A percentile compares a stretch with the other conserved stretches of the same genome.
phyloP scores from a whole-genome alignment of 2,113 vertebrate species.

The Hydropotes inermis region DNA sequence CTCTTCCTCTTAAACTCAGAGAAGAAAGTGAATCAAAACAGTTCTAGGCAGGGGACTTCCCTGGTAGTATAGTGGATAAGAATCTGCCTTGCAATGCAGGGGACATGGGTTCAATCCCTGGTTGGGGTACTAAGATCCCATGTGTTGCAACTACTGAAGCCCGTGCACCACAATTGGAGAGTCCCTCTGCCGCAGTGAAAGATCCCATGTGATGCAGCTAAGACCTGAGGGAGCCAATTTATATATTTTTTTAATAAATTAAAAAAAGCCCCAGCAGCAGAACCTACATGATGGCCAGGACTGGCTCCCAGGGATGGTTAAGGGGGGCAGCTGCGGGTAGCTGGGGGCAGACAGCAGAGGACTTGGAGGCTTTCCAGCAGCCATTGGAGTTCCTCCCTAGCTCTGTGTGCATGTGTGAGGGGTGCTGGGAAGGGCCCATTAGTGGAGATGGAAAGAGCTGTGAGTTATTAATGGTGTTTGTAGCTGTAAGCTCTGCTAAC shows the following conservation, averaged over 20 bases:
- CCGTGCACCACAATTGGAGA: not conserved
- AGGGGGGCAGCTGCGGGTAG: not conserved
- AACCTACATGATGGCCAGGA: accelerated
- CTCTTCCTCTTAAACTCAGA: not conserved
- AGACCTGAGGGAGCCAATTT: not conserved
- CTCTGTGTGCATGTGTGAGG: not conserved
- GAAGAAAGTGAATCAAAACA: not conserved
- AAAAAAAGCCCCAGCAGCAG: not conserved
- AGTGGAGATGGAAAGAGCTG: not conserved
- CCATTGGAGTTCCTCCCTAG: not conserved
- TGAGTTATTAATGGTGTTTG: slow-evolving; percentile 43
- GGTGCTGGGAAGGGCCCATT: not conserved
- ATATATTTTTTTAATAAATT: not conserved
- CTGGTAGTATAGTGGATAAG: not conserved
- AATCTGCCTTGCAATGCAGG: not conserved
- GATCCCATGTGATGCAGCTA: not conserved
- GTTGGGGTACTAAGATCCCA: not conserved
- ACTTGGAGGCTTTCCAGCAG: too few relatives aligned
- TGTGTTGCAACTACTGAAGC: not conserved
- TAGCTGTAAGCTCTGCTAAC: not conserved
- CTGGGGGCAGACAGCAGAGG: not conserved
- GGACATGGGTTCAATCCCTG: not conserved
- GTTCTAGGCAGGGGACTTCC: not conserved
- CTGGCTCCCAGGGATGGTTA: not conserved
- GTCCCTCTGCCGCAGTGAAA: not conserved